Evolutionary conservation across 2,797 vertebrate species (phyloP).

Genomic region (Dryobates pubescens): DNA sequence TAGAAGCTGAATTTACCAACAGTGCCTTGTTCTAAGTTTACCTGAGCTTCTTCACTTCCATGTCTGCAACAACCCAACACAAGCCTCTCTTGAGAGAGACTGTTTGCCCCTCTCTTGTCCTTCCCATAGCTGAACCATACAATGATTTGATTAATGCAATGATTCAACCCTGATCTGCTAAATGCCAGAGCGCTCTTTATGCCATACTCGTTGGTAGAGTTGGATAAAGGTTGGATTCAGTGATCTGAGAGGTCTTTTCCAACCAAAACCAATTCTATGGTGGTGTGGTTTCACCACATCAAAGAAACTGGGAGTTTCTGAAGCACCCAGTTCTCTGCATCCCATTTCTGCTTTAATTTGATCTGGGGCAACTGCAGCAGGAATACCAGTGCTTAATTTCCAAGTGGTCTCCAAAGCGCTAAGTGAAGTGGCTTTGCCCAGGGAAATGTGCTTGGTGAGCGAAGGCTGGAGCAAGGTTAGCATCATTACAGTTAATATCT

Average conservation of each 20-base stretch:
- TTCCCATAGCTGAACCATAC: neutral
- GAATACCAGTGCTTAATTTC: neutral
- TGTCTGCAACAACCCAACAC: fast-evolving
- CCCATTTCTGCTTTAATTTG: neutral
- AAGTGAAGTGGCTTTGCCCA: neutral
- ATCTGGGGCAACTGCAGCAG: neutral
- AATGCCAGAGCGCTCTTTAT: neutral
- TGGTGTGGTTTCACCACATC: neutral
- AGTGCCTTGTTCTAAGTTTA: neutral
- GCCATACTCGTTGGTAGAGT: neutral
- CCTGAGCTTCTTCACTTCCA: neutral
- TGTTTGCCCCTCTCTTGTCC: neutral
- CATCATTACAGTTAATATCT: neutral
- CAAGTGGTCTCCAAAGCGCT: neutral
- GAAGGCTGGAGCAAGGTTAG: neutral
- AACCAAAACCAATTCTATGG: no score
- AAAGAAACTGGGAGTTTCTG: neutral
- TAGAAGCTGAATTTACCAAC: neutral
- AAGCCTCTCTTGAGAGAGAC: neutral
- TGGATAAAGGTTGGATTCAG: no score
- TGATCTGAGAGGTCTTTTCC: no score
- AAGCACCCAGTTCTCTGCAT: neutral
- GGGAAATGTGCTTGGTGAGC: neutral
- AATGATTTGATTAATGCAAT: neutral
- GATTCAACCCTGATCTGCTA: neutral